Conservation (phyloP, 2,113 vertebrate genomes). For the Neogobius melanostomus region DNA sequence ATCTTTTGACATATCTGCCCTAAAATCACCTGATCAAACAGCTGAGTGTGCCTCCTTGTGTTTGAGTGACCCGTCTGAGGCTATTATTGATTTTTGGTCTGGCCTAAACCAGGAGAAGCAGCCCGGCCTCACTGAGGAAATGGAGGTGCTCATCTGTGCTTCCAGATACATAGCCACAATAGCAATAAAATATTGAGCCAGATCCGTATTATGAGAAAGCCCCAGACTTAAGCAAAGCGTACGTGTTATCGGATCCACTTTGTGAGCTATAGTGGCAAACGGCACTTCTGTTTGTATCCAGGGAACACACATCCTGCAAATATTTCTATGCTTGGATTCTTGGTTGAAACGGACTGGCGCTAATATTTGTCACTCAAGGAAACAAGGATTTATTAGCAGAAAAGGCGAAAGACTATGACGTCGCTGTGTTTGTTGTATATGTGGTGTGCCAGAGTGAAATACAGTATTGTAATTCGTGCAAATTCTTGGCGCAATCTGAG, state of each 20-base stretch:
- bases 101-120: conserved; percentile 34
- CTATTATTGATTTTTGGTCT: conserved; percentile 59
- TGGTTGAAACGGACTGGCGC: conserved; percentile 2
- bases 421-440: no score
- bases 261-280: conserved; percentile 21
- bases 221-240: conserved; percentile 38
- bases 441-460: no score
- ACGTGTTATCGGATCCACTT: conserved; percentile 38
- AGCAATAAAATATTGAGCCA: conserved; percentile 52
- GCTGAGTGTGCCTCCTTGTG: conserved; percentile 17
- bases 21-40: conserved; percentile 25
- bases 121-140: conserved; percentile 38
- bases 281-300: conserved; percentile 9
- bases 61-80: conserved; percentile 40
- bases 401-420: neutral
- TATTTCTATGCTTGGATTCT: conserved; percentile 12
- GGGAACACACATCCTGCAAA: conserved; percentile 7
- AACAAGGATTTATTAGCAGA: neutral
- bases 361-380: neutral
- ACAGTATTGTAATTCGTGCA: no score
- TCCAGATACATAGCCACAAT: conserved; percentile 31
- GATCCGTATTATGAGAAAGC: conserved; percentile 47
- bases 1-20: conserved; percentile 19
- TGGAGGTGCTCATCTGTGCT: conserved; percentile 31
- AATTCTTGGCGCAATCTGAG: no score